Evolutionary conservation across 1,140 invertebrate genomes (phyloP), one percentile per base, ranked within the genome.

Genomic region (Fopius arisanus): DNA sequence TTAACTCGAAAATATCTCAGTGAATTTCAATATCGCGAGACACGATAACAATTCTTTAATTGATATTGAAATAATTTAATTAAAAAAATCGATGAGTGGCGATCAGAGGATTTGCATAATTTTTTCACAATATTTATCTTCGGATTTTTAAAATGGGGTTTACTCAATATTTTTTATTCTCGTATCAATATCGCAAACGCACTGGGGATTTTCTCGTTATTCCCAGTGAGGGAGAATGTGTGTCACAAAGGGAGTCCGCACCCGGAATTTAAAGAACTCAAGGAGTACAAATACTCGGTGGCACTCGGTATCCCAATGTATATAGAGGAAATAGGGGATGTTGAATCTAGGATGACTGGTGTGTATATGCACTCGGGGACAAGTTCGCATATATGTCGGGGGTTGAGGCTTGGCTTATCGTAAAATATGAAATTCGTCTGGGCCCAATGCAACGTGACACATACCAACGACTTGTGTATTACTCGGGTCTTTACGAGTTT

Each of bases 391-490:
- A 59, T 14, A 59, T 59, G 54, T 59, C 54, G 21, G 54, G 3
- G 12, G n/a, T n/a, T n/a, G n/a, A n/a, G n/a, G n/a, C n/a, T 59
- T 23, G 54, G 54, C 54, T 59, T 59, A 59, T 59, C 54, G 54
- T 59, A 59, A 59, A 59, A 59, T 59, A 59, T 59, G 54, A 59
- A 59, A 59, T 59, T 59, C 23, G 54, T 59, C 54, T 59, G 54
- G 54, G 54, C 54, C 54, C 54, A 59, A 59, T 59, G 54, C 54
- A 59, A 59, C 54, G 54, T 59, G 54, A 59, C 23, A 59, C 54
- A 59, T 59, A 59, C 54, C 54, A 59, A 59, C 54, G 19, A 59
- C 54, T 59, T 4, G 54, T 14, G 23, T 59, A 59, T 59, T 26
- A 59, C 54, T 23, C 14, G 54, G 23, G 54, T 59, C 54, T 59